Base-by-base conservation (phyloP, 2,797 vertebrate species). In the Phataginus tricuspis region DNA sequence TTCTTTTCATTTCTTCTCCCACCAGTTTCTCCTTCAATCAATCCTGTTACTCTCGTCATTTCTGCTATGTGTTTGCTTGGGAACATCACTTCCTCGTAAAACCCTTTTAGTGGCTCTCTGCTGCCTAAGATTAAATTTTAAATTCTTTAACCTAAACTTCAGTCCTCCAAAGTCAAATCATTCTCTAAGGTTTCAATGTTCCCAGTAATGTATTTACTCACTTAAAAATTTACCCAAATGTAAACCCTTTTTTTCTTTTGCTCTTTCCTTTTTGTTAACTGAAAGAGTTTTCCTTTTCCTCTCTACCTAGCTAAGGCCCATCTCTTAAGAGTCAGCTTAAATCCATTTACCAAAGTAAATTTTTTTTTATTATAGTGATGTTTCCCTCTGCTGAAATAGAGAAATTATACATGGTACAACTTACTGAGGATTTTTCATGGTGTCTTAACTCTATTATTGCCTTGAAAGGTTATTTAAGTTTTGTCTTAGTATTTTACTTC, bases 281-380 rank as follows among this genome's bases (percentile, higher is more conserved):
- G 87, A 55, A 84, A 83, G 59, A 2, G 1, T 61, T 68, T 59
- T 63, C 21, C 13, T 15, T 84, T 87, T 75, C 11, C 9, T 75
- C 31, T 72, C 37, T 77, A 61, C 4, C 42, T 79, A 19, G 4
- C 3, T n/a, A 77, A 78, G 39, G 15, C 11, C 10, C 51, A 66
- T 23, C 31, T 86, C 91, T 95, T 74, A 88, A 89, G 59, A 90
- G 86, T 83, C 29, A 77, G 15, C 5, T 80, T 55, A 74, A 74
- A 42, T 80, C 7, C 21, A 95, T 53, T 80, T 77, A 64, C 59
- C 27, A 91, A 31, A 90, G 16, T 63, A 79, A 90, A 84, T 79
- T 34, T 59, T 90, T 29, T 49, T 11, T 64, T 68, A n/a, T 87
- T 51, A 71, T 12, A 77, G 45, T 53, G 2, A 95, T 37, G 15